Base-by-base conservation (phyloP, 2,888 invertebrate genomes). In the Oligia latruncula region DNA sequence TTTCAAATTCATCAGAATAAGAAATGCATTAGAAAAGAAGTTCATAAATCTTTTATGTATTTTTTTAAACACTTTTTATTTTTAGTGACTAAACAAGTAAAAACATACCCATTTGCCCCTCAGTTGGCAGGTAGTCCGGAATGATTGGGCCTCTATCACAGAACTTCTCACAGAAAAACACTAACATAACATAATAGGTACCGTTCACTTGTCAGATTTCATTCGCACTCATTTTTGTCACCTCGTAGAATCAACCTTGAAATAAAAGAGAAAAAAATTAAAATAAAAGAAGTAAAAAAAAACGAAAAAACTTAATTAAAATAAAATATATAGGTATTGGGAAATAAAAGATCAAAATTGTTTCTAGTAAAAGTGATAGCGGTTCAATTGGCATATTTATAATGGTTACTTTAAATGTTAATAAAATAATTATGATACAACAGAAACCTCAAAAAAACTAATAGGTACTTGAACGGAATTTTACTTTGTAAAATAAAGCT, bases 51-150 rank as follows among this genome's bases (percentile, higher is more conserved):
- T 29, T 8, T 8, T 49, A n/a, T 5, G 2, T 35, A 4, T 46
- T 72, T 40, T 55, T 23, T 15, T 9, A 46, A 15, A 20, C n/a
- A 29, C 17, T 29, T 11, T 4, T n/a, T 9, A 43, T 43, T 5
- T 40, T 46, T 77, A 62, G 5, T 64, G 0, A 35, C 2, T 29
- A 35, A 65, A 46, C 23, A 75, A 43, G 0, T 49, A 1, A 43
- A 43, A 90, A 94, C 94, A 91, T 95, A 96, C 96, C 96, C 96
- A 97, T 97, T 93, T 96, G 96, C 90, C 94, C 95, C 90, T 95
- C 95, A 73, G 92, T 89, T 75, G 93, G 90, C 83, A 91, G 92
- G 96, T 95, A 95, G 93, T 96, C 96, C 92, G 96, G 96, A 95
- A 95, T 96, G 88, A 88, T 95, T 89, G 91, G 90, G 92, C 93